These are phyloP conservation scores for Ursus arctos DNA, from an alignment of 2,113 vertebrate genomes.

Conservation along the genomic window DNA sequence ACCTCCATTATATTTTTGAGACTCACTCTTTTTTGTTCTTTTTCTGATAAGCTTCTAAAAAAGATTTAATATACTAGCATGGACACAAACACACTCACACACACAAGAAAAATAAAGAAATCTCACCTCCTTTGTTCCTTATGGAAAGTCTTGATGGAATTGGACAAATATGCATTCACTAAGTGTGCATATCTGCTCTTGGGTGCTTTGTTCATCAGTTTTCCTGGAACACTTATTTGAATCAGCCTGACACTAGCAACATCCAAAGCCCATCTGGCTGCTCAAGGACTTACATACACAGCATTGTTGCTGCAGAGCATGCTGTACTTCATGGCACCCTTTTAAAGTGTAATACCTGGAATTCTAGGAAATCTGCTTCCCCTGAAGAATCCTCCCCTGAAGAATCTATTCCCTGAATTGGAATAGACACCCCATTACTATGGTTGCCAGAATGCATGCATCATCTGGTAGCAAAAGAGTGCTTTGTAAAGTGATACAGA, in stretches of 20 bases:
- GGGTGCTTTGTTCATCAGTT: not conserved
- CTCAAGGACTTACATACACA: not conserved
- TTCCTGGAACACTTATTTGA: conserved; percentile 1
- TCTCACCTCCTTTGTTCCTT: not conserved
- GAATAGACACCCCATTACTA: conserved; percentile 16
- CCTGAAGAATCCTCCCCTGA: not conserved
- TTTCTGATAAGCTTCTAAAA: not conserved
- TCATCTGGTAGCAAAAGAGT: not conserved
- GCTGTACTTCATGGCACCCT: not conserved
- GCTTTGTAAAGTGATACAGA: not conserved
- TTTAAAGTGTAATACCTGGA: conserved; percentile 8
- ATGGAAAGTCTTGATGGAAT: not conserved
- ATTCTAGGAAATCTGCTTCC: not conserved
- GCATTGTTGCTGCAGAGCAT: not conserved
- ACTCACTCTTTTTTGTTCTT: not conserved
- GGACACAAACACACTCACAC: not conserved
- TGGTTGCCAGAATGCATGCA: conserved; percentile 39
- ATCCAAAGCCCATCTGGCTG: not conserved
- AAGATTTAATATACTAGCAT: not conserved
- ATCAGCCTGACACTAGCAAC: not conserved
- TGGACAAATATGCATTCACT: not conserved
- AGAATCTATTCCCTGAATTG: not conserved
- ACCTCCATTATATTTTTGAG: not conserved
- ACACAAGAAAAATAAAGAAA: not conserved
- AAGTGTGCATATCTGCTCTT: not conserved